A percentile compares a stretch with the other conserved stretches of the same genome.
Conservation (phyloP, 2,888 invertebrate genomes). For the Phasia obesa region DNA sequence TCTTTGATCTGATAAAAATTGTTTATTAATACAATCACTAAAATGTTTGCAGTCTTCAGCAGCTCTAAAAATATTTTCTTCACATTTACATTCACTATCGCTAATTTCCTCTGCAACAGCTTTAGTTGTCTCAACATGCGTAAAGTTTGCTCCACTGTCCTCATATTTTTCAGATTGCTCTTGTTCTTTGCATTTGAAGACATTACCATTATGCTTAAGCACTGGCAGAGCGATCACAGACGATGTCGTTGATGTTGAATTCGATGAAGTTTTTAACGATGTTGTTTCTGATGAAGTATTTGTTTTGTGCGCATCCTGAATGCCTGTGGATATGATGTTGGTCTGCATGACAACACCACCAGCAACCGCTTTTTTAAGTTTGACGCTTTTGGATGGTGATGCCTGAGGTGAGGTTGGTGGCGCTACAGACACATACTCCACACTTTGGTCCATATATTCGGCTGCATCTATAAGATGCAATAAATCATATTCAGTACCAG, state of each 20-base stretch:
- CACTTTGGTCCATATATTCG: constrained; percentile 77
- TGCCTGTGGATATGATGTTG: constrained; percentile 19
- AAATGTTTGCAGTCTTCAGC: constrained; percentile 39
- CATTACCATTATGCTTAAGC: constrained; percentile 61
- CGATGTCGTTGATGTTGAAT: constrained; percentile 71
- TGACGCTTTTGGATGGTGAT: constrained; percentile 74
- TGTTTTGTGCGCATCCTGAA: constrained; percentile 49
- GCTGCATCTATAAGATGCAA: constrained; percentile 68
- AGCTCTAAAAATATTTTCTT: constrained; percentile 19
- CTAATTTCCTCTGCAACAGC: neutral
- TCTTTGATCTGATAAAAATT: constrained; percentile 66
- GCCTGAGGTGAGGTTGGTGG: constrained; percentile 77
- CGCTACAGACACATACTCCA: constrained; percentile 78
- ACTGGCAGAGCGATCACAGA: constrained; percentile 73
- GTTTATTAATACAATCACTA: constrained; percentile 63
- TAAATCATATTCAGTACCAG: constrained; percentile 58
- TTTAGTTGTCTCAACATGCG: neutral
- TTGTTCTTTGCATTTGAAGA: constrained; percentile 36
- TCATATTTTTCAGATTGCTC: neutral
- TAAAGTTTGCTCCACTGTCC: constrained; percentile 7
- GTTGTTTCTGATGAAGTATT: constrained; percentile 65
- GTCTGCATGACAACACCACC: constrained; percentile 9
- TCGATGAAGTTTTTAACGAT: constrained; percentile 67
- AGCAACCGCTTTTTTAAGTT: constrained; percentile 21
- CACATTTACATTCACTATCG: constrained; percentile 19